Conservation (phyloP, 1,140 invertebrate genomes). For the Gonioctena quinquepunctata region DNA sequence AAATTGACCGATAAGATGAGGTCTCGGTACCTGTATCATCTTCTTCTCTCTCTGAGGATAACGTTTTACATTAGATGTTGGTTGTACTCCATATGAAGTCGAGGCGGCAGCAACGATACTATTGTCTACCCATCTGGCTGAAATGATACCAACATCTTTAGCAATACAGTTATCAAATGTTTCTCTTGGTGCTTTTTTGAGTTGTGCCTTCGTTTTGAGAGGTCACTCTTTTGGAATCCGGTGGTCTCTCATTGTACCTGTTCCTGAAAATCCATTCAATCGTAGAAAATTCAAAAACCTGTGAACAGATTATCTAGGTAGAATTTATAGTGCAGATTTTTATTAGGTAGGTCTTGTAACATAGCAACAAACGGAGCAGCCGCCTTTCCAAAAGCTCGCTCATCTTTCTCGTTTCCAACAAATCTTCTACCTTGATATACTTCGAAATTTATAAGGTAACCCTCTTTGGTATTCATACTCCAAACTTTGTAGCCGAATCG, state of each 20-base stretch:
- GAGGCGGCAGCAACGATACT: slow-evolving; percentile 36
- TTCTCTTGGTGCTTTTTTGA: background rate
- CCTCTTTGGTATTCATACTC: slow-evolving; percentile 19
- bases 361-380: slow-evolving; percentile 25
- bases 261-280: too few relatives aligned
- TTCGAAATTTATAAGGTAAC: slow-evolving; percentile 36
- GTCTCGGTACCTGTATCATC: slow-evolving; percentile 46
- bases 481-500: slow-evolving; percentile 32
- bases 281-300: background rate
- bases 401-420: too few relatives aligned
- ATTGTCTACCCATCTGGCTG: slow-evolving; percentile 42
- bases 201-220: background rate
- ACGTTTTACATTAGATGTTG: slow-evolving; percentile 38
- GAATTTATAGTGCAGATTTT: background rate
- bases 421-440: slow-evolving; percentile 44
- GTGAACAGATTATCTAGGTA: slow-evolving; percentile 16
- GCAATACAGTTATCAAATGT: background rate
- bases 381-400: too few relatives aligned
- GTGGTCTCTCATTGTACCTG: slow-evolving; percentile 29
- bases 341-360: slow-evolving; percentile 26
- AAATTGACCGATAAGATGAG: slow-evolving; percentile 47
- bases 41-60: too few relatives aligned
- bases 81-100: slow-evolving; percentile 28
- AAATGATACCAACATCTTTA: slow-evolving; percentile 15
- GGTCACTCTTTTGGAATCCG: slow-evolving; percentile 19